These are phyloP conservation scores for Stramonita haemastoma DNA, from an alignment of 2,888 invertebrate species.

Conservation along the genomic window DNA sequence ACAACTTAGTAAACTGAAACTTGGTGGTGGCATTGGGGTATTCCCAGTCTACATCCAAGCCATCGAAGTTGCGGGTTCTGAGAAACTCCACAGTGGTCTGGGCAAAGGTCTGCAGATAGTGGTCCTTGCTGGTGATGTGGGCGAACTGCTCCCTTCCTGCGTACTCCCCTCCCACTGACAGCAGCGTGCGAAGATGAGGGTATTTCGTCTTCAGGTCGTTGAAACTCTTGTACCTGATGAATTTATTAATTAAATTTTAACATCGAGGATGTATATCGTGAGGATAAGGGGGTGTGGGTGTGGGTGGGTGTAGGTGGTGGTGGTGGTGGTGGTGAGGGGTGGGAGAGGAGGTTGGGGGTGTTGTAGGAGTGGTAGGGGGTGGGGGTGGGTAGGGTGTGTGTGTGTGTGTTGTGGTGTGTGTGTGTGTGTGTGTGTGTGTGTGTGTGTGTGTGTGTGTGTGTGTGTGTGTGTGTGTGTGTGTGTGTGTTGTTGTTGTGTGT, in stretches of 20 bases:
- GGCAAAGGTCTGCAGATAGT: slow-evolving; percentile 49
- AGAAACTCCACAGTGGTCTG: slow-evolving; percentile 32
- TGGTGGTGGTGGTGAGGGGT: neutral
- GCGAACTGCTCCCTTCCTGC: slow-evolving; percentile 10
- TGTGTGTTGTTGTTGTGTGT: neutral
- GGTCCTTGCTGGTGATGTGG: slow-evolving; percentile 12
- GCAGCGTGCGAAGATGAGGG: slow-evolving; percentile 46
- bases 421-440: no score
- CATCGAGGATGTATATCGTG: neutral
- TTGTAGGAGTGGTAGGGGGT: no score
- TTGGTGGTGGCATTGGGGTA: slow-evolving; percentile 41
- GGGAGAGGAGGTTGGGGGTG: no score
- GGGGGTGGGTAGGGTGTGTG: no score
- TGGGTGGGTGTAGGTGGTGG: no score
- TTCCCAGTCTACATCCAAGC: slow-evolving; percentile 50
- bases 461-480: neutral
- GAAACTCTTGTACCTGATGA: slow-evolving; percentile 43
- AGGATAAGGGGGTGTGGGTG: no score
- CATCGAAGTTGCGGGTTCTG: slow-evolving; percentile 44
- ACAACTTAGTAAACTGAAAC: slow-evolving; percentile 16
- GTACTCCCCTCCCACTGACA: slow-evolving; percentile 43
- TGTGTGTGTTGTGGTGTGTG: no score
- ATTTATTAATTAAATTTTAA: no score
- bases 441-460: neutral
- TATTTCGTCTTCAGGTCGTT: slow-evolving; percentile 43